A percentile compares a stretch with the other conserved stretches of the same genome.
Evolutionary conservation across 2,888 invertebrate genomes (phyloP).

Genomic region (Drosophila hawaiiensis): DNA sequence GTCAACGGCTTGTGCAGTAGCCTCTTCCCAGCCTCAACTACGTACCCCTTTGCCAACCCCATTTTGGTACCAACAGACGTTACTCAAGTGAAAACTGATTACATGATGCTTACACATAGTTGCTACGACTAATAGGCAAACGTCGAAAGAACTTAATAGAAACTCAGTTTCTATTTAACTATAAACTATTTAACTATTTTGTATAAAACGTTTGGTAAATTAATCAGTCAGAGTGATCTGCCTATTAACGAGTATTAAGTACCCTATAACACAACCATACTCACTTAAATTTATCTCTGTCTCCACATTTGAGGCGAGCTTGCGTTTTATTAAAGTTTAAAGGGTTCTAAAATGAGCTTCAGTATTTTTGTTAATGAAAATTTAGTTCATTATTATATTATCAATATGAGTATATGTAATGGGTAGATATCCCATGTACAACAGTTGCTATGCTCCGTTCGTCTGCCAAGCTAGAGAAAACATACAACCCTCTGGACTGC

Average conservation of each 20-base stretch:
- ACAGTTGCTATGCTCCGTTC: not conserved
- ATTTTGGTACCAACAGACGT: not conserved
- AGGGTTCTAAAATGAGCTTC: not conserved
- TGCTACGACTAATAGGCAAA: constrained; percentile 26
- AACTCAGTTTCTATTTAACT: not conserved
- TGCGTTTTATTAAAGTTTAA: not conserved
- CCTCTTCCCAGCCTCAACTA: not conserved
- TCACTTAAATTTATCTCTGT: not conserved
- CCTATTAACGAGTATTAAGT: not conserved
- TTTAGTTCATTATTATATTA: not conserved
- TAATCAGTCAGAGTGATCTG: not conserved
- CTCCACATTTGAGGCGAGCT: not conserved
- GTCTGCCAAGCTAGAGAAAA: not conserved
- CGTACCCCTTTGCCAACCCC: not conserved
- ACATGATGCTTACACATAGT: constrained; percentile 17
- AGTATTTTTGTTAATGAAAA: not conserved
- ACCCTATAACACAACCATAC: not conserved
- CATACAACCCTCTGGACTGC: not conserved
- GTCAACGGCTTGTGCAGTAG: constrained; percentile 56
- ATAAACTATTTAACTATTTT: not conserved
- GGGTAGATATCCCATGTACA: not conserved
- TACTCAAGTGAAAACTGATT: constrained; percentile 53
- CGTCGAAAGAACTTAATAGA: constrained; percentile 28
- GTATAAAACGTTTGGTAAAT: not conserved
- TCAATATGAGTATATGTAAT: not conserved